These are phyloP conservation scores for Lepidochrysops patricia DNA, from an alignment of 2,888 invertebrate genomes.

Conservation along the genomic window DNA sequence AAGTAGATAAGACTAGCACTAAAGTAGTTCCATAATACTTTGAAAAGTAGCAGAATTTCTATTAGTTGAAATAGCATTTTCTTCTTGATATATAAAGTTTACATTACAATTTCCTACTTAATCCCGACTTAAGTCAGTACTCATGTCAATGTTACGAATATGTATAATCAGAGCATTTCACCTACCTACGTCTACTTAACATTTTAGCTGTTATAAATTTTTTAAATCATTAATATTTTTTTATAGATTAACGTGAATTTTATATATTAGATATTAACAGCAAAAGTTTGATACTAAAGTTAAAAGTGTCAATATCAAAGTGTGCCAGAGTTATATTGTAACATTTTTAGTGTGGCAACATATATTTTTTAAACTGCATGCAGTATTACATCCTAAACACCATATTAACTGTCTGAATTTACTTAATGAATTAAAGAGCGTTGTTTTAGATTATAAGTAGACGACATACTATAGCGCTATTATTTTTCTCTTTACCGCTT, in stretches of 20 bases:
- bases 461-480: slow-evolving; percentile 56
- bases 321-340: background rate
- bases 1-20: background rate
- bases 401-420: background rate
- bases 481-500: slow-evolving; percentile 69
- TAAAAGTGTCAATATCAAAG: too few relatives aligned
- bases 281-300: too few relatives aligned
- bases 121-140: background rate
- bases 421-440: background rate
- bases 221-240: too few relatives aligned
- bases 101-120: background rate
- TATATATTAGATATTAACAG: too few relatives aligned
- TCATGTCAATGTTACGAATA: too few relatives aligned
- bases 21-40: background rate
- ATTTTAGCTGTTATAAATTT: too few relatives aligned
- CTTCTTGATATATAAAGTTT: background rate
- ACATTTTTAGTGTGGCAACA: background rate
- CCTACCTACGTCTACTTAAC: too few relatives aligned
- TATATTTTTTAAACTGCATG: background rate
- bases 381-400: background rate
- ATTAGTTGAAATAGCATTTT: background rate
- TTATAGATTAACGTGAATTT: too few relatives aligned
- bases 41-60: background rate
- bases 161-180: too few relatives aligned
- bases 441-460: slow-evolving; percentile 9